Evolutionary conservation across 1,140 invertebrate species (phyloP), one percentile per base, ranked within the genome.

Genomic region (Hirudo medicinalis): DNA sequence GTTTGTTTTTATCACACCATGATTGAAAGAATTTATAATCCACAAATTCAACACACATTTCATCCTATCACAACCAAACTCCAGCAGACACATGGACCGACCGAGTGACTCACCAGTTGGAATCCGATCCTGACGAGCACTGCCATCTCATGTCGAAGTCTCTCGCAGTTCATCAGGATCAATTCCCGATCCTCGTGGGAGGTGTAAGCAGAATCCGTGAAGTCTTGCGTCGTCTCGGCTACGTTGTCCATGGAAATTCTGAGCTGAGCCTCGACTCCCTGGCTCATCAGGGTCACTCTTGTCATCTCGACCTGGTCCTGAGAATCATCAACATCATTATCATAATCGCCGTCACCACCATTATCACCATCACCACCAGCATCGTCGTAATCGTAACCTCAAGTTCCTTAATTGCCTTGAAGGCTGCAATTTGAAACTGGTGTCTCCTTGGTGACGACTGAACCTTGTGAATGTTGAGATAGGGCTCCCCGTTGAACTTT

Each of bases 121-220:
- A 90, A 87, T 73, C 90, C 91, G 73, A 90, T 87, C 76, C 90
- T 86, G 60, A 96, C 84, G 36, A 96, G 86, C 77, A 72, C 63
- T 22, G 76, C 74, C 36, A 79, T 69, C 63, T 80, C 78, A 63
- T 77, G 75, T 27, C 77, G 73, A 13, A 81, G 72, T 69, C 74
- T 71, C 43, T 96, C 92, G 78, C 89, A 91, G n/a, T 93, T 86
- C 60, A 92, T 85, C 0, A 97, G 84, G 76, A 97, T 94, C 79
- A 91, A 91, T 83, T 99, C 93, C 70, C 95, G 86, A 82, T 97
- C 92, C 77, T 97, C 91, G 83, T 99, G 94, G 76, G 88, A 91
- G 53, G 95, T 98, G 82, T 98, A 98, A 70, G 95, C 92, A 71
- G 94, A 98, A 83, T 99, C 95, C 17, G 96, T 99, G 83, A 99